A percentile compares a stretch with the other conserved stretches of the same genome.
Evolutionary conservation across 35 echinoderm and acorn worm species (phyloP).

Genomic region (Ptychodera flava): DNA sequence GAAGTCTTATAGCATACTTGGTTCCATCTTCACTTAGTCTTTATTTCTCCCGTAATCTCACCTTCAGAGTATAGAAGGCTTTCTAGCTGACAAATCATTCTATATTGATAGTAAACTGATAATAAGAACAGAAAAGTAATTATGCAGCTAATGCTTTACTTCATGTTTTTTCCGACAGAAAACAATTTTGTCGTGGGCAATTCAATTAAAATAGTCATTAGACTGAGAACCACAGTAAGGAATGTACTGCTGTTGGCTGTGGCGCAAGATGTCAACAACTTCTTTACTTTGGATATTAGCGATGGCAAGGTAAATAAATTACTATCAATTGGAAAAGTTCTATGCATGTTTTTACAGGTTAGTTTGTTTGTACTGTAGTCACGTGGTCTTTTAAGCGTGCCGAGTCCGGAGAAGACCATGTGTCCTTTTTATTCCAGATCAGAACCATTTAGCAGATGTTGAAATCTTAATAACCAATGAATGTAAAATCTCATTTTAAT

Average conservation of each 20-base stretch:
- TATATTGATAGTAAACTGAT: too few species aligned
- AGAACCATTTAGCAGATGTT: not conserved
- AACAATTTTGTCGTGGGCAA: constrained; percentile 25
- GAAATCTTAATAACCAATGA: not conserved
- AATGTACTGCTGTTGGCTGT: constrained; percentile 61
- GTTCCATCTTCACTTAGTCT: too few species aligned
- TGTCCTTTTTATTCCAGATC: too few species aligned
- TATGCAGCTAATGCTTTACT: not conserved
- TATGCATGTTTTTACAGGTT: not conserved
- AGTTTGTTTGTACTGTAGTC: too few species aligned
- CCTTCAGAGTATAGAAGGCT: too few species aligned
- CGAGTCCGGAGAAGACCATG: too few species aligned
- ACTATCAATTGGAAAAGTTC: not conserved
- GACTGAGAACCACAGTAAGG: constrained; percentile 32
- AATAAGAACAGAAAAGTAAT: not conserved
- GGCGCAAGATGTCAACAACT: constrained; percentile 30
- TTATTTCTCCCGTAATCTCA: too few species aligned
- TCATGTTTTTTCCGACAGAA: constrained; percentile 21
- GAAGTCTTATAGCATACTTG: too few species aligned
- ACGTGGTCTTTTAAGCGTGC: too few species aligned
- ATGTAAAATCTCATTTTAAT: not conserved
- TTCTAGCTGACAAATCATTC: too few species aligned
- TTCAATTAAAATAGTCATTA: constrained; percentile 30
- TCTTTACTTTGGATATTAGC: constrained; percentile 69
- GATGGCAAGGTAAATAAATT: constrained; percentile 69